Conservation (phyloP, 2,888 invertebrate species). For the Melipona bicolor region DNA sequence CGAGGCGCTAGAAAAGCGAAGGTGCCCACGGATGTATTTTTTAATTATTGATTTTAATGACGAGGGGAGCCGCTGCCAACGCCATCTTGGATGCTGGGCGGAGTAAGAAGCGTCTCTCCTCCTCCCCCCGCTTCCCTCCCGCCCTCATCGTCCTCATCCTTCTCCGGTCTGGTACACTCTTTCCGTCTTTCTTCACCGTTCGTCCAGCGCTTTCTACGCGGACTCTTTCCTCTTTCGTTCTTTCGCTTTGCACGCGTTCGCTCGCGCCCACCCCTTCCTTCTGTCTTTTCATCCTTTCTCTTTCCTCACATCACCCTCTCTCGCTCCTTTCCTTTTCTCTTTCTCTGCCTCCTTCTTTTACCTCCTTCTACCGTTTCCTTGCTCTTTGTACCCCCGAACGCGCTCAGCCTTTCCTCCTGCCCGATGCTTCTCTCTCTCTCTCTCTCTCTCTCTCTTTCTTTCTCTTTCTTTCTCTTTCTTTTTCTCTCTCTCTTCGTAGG, state of each 20-base stretch:
- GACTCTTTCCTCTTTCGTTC: conserved; percentile 58
- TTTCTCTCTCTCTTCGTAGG: neutral
- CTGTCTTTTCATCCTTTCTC: conserved; percentile 58
- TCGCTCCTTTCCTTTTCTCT: conserved; percentile 26
- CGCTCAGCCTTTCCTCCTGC: conserved; percentile 1
- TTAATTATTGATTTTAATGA: conserved; percentile 85
- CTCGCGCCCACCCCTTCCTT: conserved; percentile 44
- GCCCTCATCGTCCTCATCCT: conserved; percentile 57
- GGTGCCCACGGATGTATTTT: conserved; percentile 84
- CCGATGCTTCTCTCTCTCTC: conserved; percentile 21
- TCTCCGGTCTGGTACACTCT: conserved; percentile 44
- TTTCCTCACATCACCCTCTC: conserved; percentile 32
- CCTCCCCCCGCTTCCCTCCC: conserved; percentile 39
- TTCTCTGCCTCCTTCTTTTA: conserved; percentile 37
- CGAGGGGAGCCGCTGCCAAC: conserved; percentile 83
- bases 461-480: neutral
- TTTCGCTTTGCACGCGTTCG: conserved; percentile 55
- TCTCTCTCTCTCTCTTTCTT: neutral
- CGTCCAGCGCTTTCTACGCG: conserved; percentile 53
- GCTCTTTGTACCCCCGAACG: conserved; percentile 40
- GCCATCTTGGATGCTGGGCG: conserved; percentile 85
- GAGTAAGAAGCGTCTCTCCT: conserved; percentile 81
- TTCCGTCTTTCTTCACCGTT: conserved; percentile 54
- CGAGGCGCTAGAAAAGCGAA: conserved; percentile 82
- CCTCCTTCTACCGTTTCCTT: conserved; percentile 50